Conservation (phyloP, 2,888 invertebrate genomes). For the Mystacides longicornis region DNA sequence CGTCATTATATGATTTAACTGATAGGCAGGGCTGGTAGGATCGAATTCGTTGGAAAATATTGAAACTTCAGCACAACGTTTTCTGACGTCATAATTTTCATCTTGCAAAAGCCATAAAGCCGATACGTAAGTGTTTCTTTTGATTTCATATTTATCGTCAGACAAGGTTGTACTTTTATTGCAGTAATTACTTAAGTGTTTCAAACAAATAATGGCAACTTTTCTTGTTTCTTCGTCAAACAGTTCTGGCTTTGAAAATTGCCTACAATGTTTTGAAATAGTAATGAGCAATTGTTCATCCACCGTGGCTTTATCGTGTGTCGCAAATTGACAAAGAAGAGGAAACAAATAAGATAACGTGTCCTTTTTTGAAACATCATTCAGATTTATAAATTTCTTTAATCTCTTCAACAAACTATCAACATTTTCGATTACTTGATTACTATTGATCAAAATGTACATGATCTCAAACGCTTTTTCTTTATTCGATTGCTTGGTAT, state of each 20-base stretch:
- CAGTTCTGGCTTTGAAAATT: conserved; percentile 34
- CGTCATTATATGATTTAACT: conserved; percentile 17
- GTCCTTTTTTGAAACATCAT: not conserved
- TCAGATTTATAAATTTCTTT: not conserved
- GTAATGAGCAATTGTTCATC: not conserved
- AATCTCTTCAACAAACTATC: not conserved
- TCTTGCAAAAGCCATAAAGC: conserved; percentile 47
- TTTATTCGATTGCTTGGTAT: not conserved
- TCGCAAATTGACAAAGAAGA: conserved; percentile 14
- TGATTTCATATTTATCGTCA: conserved; percentile 27
- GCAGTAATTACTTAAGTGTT: conserved; percentile 33
- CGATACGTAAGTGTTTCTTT: conserved; percentile 36
- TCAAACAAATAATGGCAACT: conserved; percentile 38
- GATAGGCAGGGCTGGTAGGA: not conserved
- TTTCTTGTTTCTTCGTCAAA: conserved; percentile 39
- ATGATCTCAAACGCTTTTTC: not conserved
- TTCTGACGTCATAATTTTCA: conserved; percentile 47
- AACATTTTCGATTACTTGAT: not conserved
- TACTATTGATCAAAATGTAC: not conserved
- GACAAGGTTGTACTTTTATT: not conserved
- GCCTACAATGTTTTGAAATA: conserved; percentile 32
- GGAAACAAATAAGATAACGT: conserved; percentile 19
- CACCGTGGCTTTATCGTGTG: conserved; percentile 2
- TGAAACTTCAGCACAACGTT: conserved; percentile 32
- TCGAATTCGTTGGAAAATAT: not conserved